These are phyloP conservation scores for Cranoglanis bouderius DNA, from an alignment of 2,113 vertebrate species.

Conservation along the genomic window DNA sequence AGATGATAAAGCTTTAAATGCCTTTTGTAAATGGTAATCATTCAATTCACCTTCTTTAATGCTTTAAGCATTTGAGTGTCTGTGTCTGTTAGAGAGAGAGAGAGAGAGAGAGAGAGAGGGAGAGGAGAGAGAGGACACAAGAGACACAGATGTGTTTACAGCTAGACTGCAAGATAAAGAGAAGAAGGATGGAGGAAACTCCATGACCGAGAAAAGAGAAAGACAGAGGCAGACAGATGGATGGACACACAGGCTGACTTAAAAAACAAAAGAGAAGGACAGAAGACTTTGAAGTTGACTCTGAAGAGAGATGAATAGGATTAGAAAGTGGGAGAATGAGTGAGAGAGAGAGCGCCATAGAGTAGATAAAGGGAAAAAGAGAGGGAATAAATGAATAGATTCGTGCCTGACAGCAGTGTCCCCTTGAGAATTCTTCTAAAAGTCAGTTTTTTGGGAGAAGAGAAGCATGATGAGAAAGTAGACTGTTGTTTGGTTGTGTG, in stretches of 20 bases:
- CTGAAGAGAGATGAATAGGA: conserved; percentile 36
- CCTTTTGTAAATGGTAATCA: background rate
- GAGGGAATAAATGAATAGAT: conserved; percentile 38
- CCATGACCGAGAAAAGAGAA: background rate
- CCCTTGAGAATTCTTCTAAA: conserved; percentile 18
- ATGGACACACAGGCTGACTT: background rate
- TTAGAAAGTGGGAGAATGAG: conserved; percentile 9
- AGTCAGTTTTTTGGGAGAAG: conserved; percentile 18
- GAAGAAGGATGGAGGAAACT: background rate
- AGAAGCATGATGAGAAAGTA: background rate
- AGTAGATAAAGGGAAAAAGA: conserved; percentile 20
- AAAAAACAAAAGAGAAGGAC: background rate
- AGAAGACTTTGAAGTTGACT: conserved; percentile 5
- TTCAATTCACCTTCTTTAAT: background rate
- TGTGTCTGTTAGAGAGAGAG: background rate
- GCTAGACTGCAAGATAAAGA: background rate
- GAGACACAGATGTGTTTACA: background rate
- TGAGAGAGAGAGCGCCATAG: background rate
- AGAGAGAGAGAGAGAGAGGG: too few species aligned
- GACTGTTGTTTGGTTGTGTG: conserved; percentile 2
- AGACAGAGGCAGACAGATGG: background rate
- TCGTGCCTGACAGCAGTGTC: background rate
- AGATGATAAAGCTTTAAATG: background rate
- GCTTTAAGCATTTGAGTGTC: background rate
- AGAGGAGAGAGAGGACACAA: background rate